Conservation (phyloP, 2,113 vertebrate species). For the Fulmarus glacialis region DNA sequence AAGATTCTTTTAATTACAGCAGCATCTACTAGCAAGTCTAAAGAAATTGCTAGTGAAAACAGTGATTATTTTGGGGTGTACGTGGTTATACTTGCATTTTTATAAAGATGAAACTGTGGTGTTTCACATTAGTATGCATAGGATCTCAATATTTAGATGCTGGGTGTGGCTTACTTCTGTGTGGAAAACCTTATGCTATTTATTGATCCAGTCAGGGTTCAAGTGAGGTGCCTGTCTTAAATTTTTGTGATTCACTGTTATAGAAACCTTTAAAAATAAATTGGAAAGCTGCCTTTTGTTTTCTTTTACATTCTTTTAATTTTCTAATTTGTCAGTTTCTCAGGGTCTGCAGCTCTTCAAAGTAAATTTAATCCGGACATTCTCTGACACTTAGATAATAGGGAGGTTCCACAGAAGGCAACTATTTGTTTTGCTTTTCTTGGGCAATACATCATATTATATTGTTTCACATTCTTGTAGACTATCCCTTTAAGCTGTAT, state of each 20-base stretch:
- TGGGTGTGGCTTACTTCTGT: neutral
- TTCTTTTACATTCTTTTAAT: neutral
- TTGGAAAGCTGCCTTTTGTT: neutral
- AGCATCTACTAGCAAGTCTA: neutral
- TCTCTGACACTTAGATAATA: neutral
- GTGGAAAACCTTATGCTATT: neutral
- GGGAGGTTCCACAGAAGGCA: neutral
- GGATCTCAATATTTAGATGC: neutral
- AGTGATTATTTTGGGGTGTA: neutral
- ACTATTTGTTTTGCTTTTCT: neutral
- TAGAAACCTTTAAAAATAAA: neutral
- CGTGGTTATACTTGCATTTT: neutral
- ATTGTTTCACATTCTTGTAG: neutral
- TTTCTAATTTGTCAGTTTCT: neutral
- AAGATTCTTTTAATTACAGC: neutral
- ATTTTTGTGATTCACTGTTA: neutral
- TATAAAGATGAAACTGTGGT: neutral
- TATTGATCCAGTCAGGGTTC: neutral
- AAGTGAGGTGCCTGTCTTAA: neutral
- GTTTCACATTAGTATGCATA: neutral
- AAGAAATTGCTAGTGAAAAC: neutral
- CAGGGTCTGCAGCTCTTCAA: neutral
- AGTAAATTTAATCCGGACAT: neutral
- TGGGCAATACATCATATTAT: neutral
- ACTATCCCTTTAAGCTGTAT: neutral